Conservation (phyloP, 2,888 invertebrate genomes). For the Caenorhabditis becei region DNA sequence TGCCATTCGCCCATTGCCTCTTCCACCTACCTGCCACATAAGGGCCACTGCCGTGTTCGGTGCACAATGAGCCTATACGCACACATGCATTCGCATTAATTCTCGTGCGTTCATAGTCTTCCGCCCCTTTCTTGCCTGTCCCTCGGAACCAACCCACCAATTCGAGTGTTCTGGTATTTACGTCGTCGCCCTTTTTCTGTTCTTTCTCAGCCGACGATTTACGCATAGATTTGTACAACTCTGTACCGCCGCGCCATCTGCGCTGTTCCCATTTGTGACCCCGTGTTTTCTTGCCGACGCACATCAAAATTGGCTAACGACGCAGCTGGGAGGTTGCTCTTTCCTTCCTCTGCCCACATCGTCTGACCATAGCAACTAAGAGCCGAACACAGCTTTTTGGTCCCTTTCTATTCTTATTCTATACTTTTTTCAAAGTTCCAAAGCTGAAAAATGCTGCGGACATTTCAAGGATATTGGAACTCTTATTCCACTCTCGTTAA, state of each 20-base stretch:
- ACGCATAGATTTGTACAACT: constrained; percentile 34
- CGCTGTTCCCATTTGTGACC: constrained; percentile 9
- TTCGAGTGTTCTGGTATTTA: constrained; percentile 60
- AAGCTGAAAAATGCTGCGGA: constrained; percentile 30
- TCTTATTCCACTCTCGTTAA: constrained; percentile 51
- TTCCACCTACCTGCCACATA: constrained; percentile 34
- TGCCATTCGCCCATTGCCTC: constrained; percentile 31
- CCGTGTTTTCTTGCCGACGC: constrained; percentile 10
- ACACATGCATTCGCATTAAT: constrained; percentile 60
- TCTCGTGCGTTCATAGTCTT: constrained; percentile 43
- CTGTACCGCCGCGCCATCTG: constrained; percentile 27
- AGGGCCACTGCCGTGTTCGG: constrained; percentile 52
- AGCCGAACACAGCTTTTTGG: neutral
- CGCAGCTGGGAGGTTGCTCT: constrained; percentile 6
- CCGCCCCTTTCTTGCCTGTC: constrained; percentile 30
- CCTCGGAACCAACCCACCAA: neutral
- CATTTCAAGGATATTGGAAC: constrained; percentile 57
- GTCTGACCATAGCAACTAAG: constrained; percentile 37
- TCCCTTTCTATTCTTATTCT: neutral
- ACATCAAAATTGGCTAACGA: constrained; percentile 41
- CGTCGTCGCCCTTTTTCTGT: constrained; percentile 34
- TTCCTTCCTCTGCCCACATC: constrained; percentile 2
- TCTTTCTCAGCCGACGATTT: constrained; percentile 29
- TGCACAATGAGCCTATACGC: constrained; percentile 60
- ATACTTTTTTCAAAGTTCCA: constrained; percentile 1